Conservation (phyloP, 2,113 vertebrate species). For the Ictidomys tridecemlineatus region DNA sequence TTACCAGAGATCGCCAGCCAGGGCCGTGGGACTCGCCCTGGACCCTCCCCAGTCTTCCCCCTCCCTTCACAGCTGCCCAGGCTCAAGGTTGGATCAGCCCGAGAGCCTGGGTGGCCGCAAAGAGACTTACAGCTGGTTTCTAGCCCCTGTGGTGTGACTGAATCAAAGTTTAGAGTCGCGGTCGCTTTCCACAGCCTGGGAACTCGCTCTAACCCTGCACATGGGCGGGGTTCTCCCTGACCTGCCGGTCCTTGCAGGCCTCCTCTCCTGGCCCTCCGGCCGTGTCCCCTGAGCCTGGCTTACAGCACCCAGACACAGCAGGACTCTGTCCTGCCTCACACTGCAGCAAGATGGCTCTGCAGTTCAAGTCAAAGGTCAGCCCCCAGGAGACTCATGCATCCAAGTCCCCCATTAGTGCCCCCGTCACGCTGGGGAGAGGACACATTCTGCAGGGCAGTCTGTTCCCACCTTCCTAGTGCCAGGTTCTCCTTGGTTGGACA, state of each 20-base stretch:
- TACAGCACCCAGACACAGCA: not conserved
- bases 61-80: not conserved
- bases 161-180: not conserved
- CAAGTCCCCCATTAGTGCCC: not conserved
- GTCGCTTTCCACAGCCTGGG: not conserved
- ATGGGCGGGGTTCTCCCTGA: not conserved
- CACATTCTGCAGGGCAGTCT: not conserved
- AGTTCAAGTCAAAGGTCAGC: not conserved
- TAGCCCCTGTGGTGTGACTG: not conserved
- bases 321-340: not conserved
- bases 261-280: not conserved
- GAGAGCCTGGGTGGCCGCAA: not conserved
- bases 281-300: not conserved
- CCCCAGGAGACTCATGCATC: not conserved
- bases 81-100: not conserved
- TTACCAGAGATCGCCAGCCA: not conserved
- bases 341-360: not conserved
- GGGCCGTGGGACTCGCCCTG: not conserved
- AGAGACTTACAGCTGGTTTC: not conserved
- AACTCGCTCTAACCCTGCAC: not conserved
- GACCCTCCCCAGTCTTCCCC: not conserved
- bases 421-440: not conserved
- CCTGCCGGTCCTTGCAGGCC: not conserved
- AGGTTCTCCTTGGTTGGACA: not conserved
- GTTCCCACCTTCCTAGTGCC: not conserved